Base-by-base conservation (phyloP, 2,797 vertebrate genomes). In the Enteromius mattozi region DNA sequence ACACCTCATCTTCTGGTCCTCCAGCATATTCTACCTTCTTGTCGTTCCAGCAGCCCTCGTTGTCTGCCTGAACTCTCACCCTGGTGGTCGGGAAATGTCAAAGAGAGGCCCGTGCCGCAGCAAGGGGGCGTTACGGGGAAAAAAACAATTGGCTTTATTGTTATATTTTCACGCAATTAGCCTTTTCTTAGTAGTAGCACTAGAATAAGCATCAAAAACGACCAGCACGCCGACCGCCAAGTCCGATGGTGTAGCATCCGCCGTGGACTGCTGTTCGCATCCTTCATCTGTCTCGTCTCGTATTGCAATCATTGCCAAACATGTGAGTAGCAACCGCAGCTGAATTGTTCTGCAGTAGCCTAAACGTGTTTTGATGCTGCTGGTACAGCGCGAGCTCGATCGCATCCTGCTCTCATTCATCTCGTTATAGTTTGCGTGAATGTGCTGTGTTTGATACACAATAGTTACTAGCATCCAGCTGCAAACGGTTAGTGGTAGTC, bases 41-140 rank as follows among this genome's bases (percentile, higher is more conserved):
- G 94, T 90, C 92, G 90, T 90, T 91, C 85, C 90, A 85, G 86
- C 88, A 92, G 89, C 89, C 91, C 90, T 96, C 95, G 95, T 96
- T 95, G 95, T 95, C 94, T 95, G 93, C 88, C 89, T 90, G 94
- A 96, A 96, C 95, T 95, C 93, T 96, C 94, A 96, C 94, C 95
- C 94, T 92, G 93, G 92, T 94, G 94, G 92, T 94, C 89, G 93
- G 94, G 93, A 95, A 94, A 95, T 95, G 95, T 95, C 95, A 96
- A 91, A 90, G 92, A 93, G 92, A 95, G 95, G 95, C 95, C 95
- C 94, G 93, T 94, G 94, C 93, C 95, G 95, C 95, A 94, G 95
- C 92, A 93, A 93, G 93, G 93, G 94, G 94, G 93, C 92, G 93
- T 93, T 89, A 84, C 83, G 66, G 81, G 84, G 76, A 61, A 51